phyloP scores from a whole-genome alignment of 2,113 vertebrate species.

The Oryzias curvinotus region DNA sequence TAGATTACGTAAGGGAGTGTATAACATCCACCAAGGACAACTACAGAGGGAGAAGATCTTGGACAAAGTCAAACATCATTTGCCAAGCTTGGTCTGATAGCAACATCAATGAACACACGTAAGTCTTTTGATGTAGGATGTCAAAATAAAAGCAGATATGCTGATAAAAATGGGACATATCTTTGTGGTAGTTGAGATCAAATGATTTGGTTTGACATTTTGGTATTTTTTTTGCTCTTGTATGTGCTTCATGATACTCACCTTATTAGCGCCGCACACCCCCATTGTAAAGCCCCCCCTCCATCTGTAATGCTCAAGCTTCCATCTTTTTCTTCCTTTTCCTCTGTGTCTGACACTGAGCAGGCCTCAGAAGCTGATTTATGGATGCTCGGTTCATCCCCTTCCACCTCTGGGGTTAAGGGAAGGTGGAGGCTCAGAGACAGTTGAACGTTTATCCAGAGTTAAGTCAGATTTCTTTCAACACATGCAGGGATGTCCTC shows the following conservation, averaged over 20 bases:
- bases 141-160: background rate
- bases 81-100: conserved; percentile 95
- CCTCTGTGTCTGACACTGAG: conserved; percentile 57
- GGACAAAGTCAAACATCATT: conserved; percentile 89
- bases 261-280: too few relatives aligned
- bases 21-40: conserved; percentile 87
- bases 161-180: too few relatives aligned
- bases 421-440: conserved; percentile 51
- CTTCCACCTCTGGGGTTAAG: conserved; percentile 60
- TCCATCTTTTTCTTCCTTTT: conserved; percentile 42
- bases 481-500: conserved; percentile 52
- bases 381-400: conserved; percentile 54
- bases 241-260: too few relatives aligned
- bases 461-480: conserved; percentile 66
- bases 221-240: too few relatives aligned
- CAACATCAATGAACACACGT: conserved; percentile 96
- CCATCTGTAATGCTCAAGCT: conserved; percentile 25
- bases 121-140: conserved; percentile 58
- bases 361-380: conserved; percentile 65
- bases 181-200: too few relatives aligned
- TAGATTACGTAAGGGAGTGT: conserved; percentile 93
- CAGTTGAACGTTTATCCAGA: conserved; percentile 60
- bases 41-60: conserved; percentile 89
- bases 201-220: too few relatives aligned
- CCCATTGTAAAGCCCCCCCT: background rate